Evolutionary conservation across 2,888 invertebrate species (phyloP), one percentile per base, ranked within the genome.

Genomic region (Aquatica leii): DNA sequence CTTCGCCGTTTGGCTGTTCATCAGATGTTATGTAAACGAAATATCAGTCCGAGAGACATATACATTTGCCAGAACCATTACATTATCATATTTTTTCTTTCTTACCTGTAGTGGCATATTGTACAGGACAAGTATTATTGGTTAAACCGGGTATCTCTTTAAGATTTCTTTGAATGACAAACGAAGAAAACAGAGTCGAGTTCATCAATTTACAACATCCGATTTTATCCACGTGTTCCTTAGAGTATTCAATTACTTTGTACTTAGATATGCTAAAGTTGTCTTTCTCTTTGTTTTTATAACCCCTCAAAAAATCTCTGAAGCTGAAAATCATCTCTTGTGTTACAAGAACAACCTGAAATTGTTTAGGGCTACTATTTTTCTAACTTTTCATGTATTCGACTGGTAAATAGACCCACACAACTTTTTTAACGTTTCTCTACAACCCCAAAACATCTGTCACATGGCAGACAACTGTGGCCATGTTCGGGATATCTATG

Each of bases 401-500:
- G 2, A 17, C 15, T 43, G n/a, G n/a, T n/a, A n/a, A n/a, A n/a
- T n/a, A n/a, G n/a, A n/a, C n/a, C n/a, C n/a, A n/a, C n/a, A n/a
- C 43, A 43, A 15, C 17, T 15, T 43, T 43, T 14, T 17, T 1
- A 9, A 52, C 31, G 34, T 52, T 54, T 62, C 49, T 64, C 59
- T 15, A 59, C 50, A 4, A 12, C 11, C 1, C 64, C 54, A 59
- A 64, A 64, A n/a, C 37, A 37, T 9, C 43, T 3, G 21, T 55
- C 55, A 24, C 55, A 55, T 1, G 55, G 55, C 11, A 55, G 21
- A 14, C 40, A 55, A 31, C 41, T 41, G 17, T 55, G 55, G 9
- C 55, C 55, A 5, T 18, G 55, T 35, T 55, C 55, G 12, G 55
- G 43, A 55, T 18, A 55, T 21, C 59, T 48, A 40, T 64, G 46